These are phyloP conservation scores for Seriola rivoliana DNA, from an alignment of 2,113 vertebrate species.

Conservation along the genomic window DNA sequence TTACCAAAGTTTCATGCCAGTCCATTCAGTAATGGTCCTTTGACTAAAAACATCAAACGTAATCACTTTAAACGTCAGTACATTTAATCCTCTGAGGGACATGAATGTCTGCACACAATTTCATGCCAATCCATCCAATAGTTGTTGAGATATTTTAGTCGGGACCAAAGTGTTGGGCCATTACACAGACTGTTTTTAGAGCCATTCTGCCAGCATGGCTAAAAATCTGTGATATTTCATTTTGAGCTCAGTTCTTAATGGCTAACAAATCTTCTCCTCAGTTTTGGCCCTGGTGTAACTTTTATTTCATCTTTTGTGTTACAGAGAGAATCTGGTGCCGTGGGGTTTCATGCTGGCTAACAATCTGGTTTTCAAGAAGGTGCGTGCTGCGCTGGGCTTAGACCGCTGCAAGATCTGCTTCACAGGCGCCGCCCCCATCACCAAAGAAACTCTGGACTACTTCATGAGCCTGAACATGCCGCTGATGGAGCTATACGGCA, in stretches of 20 bases:
- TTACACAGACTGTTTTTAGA: no score
- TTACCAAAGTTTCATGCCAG: neutral
- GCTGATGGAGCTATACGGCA: conserved; percentile 82
- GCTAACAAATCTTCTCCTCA: neutral
- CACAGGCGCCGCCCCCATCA: conserved; percentile 83
- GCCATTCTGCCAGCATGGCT: no score
- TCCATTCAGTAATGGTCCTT: neutral
- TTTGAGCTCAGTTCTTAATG: neutral
- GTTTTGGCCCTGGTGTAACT: conserved; percentile 8
- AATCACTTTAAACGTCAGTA: neutral
- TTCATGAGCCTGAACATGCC: conserved; percentile 88
- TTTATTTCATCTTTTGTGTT: conserved; percentile 6
- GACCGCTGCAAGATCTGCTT: conserved; percentile 80
- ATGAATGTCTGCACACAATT: neutral
- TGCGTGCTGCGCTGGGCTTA: conserved; percentile 81
- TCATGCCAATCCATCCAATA: neutral
- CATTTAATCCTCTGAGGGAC: neutral
- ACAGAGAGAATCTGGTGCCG: conserved; percentile 76
- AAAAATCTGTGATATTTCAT: neutral
- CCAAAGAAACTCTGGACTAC: conserved; percentile 84
- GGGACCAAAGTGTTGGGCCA: no score
- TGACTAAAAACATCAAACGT: no score
- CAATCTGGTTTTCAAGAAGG: conserved; percentile 83
- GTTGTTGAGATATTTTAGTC: neutral
- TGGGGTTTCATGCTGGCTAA: conserved; percentile 85